Evolutionary conservation across 2,888 invertebrate species (phyloP), one percentile per base, ranked within the genome.

Genomic region (Lasioglossum oenotherae): DNA sequence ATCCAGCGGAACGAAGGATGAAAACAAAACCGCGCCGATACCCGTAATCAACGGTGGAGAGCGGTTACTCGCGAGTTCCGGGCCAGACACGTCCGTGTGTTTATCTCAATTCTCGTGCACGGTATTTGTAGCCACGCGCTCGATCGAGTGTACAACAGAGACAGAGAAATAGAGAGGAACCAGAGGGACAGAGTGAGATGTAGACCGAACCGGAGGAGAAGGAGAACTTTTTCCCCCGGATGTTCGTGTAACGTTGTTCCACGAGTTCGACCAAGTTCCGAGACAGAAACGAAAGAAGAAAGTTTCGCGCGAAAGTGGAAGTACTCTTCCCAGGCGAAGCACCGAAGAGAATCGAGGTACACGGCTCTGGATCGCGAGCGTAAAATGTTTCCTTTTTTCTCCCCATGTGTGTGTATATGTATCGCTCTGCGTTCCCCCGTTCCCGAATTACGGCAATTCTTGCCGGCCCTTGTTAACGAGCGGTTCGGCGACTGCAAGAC

Each of bases 191-290:
- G 41, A 12, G 38, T 1, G 38, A 35, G n/a, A n/a, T 19, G n/a
- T n/a, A 53, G 23, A n/a, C 53, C n/a, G 35, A 67, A 16, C 16
- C 16, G 23, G 23, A 4, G 35, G 38, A 38, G 69, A 4, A 23
- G n/a, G 69, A 27, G 57, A 69, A 79, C 73, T 78, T 77, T 53
- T 80, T 57, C 44, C 80, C 79, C 79, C 19, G 60, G n/a, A 35
- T 60, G 83, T 85, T 84, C 75, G 79, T n/a, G 71, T 78, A 82
- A 81, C 75, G 75, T 84, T 69, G 82, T 83, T 78, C 53, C 74
- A 60, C 57, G 76, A 86, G 89, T 89, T 82, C 71, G 73, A 41
- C 77, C 78, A 84, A 88, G 82, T 90, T 90, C 49, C 19, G 71
- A 78, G 80, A 84, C 77, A 76, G 81, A 74, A 77, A 80, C 79